A percentile compares a stretch with the other conserved stretches of the same genome.
Conservation (phyloP, 2,797 vertebrate species). For the Chanos chanos region DNA sequence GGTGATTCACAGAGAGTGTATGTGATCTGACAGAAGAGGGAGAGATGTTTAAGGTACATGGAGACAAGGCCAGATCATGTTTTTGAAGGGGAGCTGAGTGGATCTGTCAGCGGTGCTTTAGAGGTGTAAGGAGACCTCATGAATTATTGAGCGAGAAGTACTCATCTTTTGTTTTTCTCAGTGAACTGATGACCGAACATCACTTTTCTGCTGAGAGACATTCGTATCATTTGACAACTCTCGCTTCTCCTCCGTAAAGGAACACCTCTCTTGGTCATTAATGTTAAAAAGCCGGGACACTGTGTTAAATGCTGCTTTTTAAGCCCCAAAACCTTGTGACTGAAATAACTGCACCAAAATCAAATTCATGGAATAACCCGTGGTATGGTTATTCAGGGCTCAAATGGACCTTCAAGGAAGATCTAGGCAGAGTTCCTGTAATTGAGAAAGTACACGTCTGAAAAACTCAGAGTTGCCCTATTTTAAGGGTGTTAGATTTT, state of each 20-base stretch:
- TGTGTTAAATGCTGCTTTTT: too few species aligned
- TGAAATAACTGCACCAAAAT: too few species aligned
- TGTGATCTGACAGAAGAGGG: slow-evolving; percentile 26
- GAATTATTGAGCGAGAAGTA: slow-evolving; percentile 23
- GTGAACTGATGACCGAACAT: slow-evolving; percentile 17
- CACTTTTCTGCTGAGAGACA: background rate
- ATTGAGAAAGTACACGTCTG: background rate
- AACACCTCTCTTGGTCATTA: background rate
- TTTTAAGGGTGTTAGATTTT: too few species aligned
- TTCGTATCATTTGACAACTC: background rate
- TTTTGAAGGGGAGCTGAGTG: slow-evolving; percentile 15
- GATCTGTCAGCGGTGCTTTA: slow-evolving; percentile 23
- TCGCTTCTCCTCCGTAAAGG: background rate
- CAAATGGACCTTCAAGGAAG: background rate
- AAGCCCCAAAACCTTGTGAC: too few species aligned
- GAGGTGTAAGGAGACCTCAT: slow-evolving; percentile 17
- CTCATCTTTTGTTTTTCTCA: slow-evolving; percentile 18
- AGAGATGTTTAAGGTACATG: slow-evolving; percentile 6
- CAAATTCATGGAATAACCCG: too few species aligned
- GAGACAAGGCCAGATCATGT: background rate
- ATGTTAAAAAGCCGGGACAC: background rate
- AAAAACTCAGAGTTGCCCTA: background rate
- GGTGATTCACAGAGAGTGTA: too few species aligned
- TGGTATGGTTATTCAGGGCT: too few species aligned
- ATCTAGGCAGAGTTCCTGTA: background rate